Conservation (phyloP, 1,140 invertebrate genomes). For the Drosophila tani region DNA sequence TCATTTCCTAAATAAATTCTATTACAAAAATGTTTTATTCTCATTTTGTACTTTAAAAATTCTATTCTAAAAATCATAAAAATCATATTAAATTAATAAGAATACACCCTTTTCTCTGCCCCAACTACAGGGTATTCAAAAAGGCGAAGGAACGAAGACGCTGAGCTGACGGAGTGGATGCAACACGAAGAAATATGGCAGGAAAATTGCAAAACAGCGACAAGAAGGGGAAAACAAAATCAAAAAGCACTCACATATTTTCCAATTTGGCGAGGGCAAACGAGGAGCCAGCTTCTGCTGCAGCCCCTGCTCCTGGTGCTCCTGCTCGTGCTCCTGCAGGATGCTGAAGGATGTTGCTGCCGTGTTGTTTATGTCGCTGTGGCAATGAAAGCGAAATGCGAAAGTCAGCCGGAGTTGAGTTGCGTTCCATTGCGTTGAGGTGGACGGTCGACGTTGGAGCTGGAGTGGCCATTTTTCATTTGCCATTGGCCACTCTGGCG, state of each 20-base stretch:
- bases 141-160: constrained; percentile 10
- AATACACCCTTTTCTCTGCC: background rate
- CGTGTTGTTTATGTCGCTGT: constrained; percentile 23
- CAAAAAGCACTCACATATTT: constrained; percentile 77
- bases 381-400: constrained; percentile 22
- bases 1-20: too few relatives aligned
- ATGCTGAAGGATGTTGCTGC: constrained; percentile 3
- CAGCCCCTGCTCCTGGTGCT: background rate
- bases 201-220: constrained; percentile 54
- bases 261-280: constrained; percentile 68
- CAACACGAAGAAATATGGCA: constrained; percentile 68
- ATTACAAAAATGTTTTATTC: too few relatives aligned
- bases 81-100: too few relatives aligned
- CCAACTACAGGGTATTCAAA: background rate
- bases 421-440: background rate
- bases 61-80: background rate
- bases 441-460: constrained; percentile 1
- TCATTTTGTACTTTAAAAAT: background rate
- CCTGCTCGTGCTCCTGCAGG: background rate
- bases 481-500: constrained; percentile 22
- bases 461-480: constrained; percentile 54
- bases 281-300: background rate
- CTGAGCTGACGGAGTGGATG: constrained; percentile 12
- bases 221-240: constrained; percentile 43
- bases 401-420: constrained; percentile 12